Percentiles rank a stretch among this genome's conserved stretches.
These are phyloP conservation scores for Pachycephala philippinensis DNA, from an alignment of 2,113 vertebrate species.

Conservation along the genomic window DNA sequence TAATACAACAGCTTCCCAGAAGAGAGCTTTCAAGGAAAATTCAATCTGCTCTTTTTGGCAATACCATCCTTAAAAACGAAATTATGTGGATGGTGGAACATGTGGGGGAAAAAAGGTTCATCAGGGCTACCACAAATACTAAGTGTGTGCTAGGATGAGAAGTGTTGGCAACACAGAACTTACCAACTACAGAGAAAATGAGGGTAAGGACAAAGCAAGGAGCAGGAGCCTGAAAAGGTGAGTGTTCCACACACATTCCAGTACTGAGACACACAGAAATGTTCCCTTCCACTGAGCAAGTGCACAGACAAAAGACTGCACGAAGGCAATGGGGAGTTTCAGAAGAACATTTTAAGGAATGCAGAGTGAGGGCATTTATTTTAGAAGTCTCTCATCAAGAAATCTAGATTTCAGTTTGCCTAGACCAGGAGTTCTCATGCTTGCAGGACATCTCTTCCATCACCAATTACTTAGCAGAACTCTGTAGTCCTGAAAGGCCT, in stretches of 20 bases:
- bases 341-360: background rate
- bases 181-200: background rate
- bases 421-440: background rate
- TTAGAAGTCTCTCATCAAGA: background rate
- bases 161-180: background rate
- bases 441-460: background rate
- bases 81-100: background rate
- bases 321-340: background rate
- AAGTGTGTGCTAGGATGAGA: background rate
- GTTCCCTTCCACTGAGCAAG: background rate
- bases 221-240: background rate
- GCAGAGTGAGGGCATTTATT: background rate
- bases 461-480: background rate
- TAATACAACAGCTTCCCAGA: conserved; percentile 19
- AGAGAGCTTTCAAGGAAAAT: conserved; percentile 2
- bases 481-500: background rate
- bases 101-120: background rate
- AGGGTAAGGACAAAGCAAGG: background rate
- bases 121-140: background rate
- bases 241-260: background rate
- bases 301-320: background rate
- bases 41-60: conserved; percentile 8
- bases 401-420: background rate
- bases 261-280: background rate
- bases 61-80: background rate